These are phyloP conservation scores for Diadegma fenestrale DNA, from an alignment of 2,888 invertebrate species.

Conservation along the genomic window DNA sequence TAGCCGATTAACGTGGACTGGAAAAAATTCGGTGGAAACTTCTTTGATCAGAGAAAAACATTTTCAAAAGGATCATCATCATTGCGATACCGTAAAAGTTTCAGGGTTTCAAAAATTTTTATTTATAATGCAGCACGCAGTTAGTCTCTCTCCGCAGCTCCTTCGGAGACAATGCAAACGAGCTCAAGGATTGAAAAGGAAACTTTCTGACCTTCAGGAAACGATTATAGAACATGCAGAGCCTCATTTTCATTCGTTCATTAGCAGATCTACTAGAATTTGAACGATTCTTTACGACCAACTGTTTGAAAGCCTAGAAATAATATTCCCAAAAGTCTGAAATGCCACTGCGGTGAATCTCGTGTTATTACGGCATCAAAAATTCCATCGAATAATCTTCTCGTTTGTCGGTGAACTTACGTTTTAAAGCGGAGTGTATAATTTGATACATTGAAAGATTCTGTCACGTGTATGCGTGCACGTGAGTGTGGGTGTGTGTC, in stretches of 20 bases:
- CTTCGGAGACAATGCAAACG: not conserved
- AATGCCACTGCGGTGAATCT: too few relatives aligned
- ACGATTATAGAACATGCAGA: too few relatives aligned
- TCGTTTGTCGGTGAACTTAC: not conserved
- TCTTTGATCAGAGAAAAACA: conserved; percentile 67
- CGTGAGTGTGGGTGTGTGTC: conserved; percentile 28
- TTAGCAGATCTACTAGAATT: too few relatives aligned
- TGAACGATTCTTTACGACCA: too few relatives aligned
- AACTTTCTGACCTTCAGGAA: too few relatives aligned
- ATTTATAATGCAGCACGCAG: not conserved
- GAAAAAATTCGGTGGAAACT: conserved; percentile 80
- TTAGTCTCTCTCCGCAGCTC: conserved; percentile 30
- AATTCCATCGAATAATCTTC: not conserved
- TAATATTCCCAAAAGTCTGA: too few relatives aligned
- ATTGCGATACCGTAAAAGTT: conserved; percentile 7
- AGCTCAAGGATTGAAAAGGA: too few relatives aligned
- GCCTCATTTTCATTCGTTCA: too few relatives aligned
- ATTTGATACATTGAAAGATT: too few relatives aligned
- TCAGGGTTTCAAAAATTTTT: conserved; percentile 50
- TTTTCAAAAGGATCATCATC: not conserved
- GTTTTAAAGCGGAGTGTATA: too few relatives aligned
- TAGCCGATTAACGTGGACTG: conserved; percentile 78
- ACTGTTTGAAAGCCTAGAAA: too few relatives aligned
- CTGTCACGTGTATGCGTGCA: not conserved
- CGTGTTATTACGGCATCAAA: not conserved